Percentiles rank a stretch among this genome's conserved stretches.
Evolutionary conservation across 2,797 vertebrate genomes (phyloP).

Genomic region (Gallinago nigripennis): DNA sequence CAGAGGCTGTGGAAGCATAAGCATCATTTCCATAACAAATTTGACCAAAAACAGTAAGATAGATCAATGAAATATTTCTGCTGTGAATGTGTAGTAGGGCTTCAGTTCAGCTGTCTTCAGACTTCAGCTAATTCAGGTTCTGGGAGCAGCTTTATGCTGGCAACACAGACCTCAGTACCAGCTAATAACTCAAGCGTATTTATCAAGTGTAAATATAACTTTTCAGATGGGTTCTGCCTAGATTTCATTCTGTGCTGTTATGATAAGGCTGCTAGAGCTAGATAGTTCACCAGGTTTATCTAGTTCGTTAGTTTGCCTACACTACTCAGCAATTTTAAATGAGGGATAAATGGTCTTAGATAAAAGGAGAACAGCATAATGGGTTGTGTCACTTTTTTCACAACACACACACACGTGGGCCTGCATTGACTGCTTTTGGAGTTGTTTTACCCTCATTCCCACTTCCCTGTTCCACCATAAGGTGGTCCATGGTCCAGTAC

Average conservation of each 20-base stretch:
- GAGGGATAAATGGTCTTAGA: neutral
- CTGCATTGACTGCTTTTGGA: neutral
- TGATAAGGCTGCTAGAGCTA: neutral
- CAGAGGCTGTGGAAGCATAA: accelerated
- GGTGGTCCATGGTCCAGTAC: neutral
- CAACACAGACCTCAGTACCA: neutral
- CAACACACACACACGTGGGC: neutral
- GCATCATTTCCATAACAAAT: neutral
- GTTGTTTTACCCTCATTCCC: neutral
- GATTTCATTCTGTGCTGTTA: neutral
- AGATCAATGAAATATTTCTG: neutral
- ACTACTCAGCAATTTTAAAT: neutral
- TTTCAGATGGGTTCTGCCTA: neutral
- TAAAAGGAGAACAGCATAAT: neutral
- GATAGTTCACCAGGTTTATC: neutral
- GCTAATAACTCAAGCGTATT: neutral
- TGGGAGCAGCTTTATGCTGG: neutral
- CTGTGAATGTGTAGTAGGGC: neutral
- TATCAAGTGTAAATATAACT: neutral
- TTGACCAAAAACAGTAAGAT: neutral
- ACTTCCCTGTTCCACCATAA: neutral
- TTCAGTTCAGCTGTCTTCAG: neutral
- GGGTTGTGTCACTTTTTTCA: neutral
- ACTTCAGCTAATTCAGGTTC: neutral
- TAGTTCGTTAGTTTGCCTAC: neutral